Percentiles rank a stretch among this genome's conserved stretches.
phyloP scores from a whole-genome alignment of 1,140 invertebrate genomes.

The Venustaconcha ellipsiformis region DNA sequence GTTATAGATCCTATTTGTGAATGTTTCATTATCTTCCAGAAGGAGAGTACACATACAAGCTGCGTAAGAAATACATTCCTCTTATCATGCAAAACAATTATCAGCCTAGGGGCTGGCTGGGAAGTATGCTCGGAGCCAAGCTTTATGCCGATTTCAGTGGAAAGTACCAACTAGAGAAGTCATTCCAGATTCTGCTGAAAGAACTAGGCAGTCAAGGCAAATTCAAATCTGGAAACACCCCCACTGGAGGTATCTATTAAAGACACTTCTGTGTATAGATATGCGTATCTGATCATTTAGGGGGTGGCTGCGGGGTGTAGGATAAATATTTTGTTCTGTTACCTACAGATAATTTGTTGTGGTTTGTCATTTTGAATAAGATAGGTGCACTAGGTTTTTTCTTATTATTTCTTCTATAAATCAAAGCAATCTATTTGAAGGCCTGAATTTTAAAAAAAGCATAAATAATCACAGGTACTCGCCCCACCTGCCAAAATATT shows the following conservation, averaged over 20 bases:
- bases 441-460: too few species aligned
- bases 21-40: conserved; percentile 33
- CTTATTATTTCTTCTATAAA: too few species aligned
- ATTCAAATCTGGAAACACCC: conserved; percentile 15
- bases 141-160: conserved; percentile 62
- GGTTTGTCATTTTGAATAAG: too few species aligned
- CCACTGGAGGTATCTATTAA: not conserved
- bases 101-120: conserved; percentile 63
- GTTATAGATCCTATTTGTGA: not conserved
- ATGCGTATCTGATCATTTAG: too few species aligned
- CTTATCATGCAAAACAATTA: conserved; percentile 60
- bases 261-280: too few species aligned
- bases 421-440: too few species aligned
- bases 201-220: conserved; percentile 31
- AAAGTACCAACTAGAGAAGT: conserved; percentile 57
- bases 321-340: too few species aligned
- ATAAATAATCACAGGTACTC: too few species aligned
- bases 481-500: too few species aligned
- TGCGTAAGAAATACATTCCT: conserved; percentile 62
- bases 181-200: conserved; percentile 48
- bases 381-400: too few species aligned
- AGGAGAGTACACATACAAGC: conserved; percentile 62
- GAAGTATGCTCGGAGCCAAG: conserved; percentile 57
- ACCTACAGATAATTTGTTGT: too few species aligned
- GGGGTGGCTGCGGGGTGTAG: too few species aligned